Conservation (phyloP, 2,113 vertebrate genomes). For the Myodes glareolus region DNA sequence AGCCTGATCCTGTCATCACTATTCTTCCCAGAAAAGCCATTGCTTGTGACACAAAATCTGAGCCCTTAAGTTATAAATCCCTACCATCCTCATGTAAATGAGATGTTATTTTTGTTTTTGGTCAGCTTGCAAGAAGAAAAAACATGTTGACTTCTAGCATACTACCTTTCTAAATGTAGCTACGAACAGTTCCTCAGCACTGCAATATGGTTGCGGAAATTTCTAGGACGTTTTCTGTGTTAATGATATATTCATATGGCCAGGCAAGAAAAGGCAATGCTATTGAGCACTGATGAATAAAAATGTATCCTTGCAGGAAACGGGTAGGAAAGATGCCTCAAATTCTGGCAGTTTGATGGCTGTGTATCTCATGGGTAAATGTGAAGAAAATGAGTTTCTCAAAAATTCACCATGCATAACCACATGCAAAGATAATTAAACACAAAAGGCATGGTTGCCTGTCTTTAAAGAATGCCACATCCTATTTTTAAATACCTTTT, state of each 20-base stretch:
- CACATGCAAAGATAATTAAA: background rate
- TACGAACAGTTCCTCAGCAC: constrained; percentile 25
- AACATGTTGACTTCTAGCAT: constrained; percentile 45
- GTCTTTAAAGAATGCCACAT: background rate
- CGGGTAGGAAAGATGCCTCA: background rate
- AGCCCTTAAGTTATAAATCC: constrained; percentile 48
- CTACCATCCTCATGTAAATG: constrained; percentile 31
- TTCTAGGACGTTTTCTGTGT: constrained; percentile 26
- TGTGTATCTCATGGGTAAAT: constrained; percentile 34
- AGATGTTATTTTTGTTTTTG: constrained; percentile 42
- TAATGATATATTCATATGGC: constrained; percentile 45
- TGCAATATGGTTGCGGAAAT: background rate
- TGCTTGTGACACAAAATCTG: constrained; percentile 7
- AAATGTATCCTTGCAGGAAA: constrained; percentile 23
- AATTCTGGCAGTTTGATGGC: background rate
- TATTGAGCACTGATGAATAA: constrained; percentile 40
- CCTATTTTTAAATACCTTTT: background rate
- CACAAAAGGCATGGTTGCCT: background rate
- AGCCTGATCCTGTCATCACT: constrained; percentile 56
- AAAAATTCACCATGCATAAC: background rate
- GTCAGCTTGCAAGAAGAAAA: constrained; percentile 58
- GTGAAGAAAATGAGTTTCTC: constrained; percentile 38
- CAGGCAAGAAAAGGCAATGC: constrained; percentile 37
- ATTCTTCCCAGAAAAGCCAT: constrained; percentile 60
- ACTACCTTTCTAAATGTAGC: constrained; percentile 45